Base-by-base conservation (phyloP, 1,140 invertebrate species). In the Atopsyche davidsoni region DNA sequence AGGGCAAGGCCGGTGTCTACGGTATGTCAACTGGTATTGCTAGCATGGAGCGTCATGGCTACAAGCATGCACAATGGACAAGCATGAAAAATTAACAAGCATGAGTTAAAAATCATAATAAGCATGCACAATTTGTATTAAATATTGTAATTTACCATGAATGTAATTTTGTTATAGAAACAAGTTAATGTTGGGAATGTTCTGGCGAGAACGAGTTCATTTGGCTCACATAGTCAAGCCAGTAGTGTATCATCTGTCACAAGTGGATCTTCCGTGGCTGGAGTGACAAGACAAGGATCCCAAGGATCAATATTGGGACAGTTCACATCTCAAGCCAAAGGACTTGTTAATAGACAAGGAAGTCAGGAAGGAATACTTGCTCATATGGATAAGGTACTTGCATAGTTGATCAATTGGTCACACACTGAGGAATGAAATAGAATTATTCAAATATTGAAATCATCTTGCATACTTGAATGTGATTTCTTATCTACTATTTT, bases 311-410 rank as follows among this genome's bases (percentile, higher is more conserved):
- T 92, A 0, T 79, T 93, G 45, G 90, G 92, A 66, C 86, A 90
- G 58, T 85, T 93, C 55, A 84, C 89, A 1, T 79, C 78, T 0
- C 88, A 92, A 59, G 89, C 89, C 1, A 92, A 92, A 64, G 89
- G 90, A 59, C 64, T 92, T 41, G 86, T 92, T 2, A 90, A 87
- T 0, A 76, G 89, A 4, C 89, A 93, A 65, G 87, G 86, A 60
- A 91, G 88, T 60, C 89, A 93, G 65, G 89, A 93, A 62, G 88
- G 88, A 13, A 58, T 93, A 1, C 67, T 93, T n/a, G 87, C 89
- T 9, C 89, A 92, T 47, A 87, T 93, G 77, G 89, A 92, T 58
- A 92, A 92, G 77, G 86, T 89, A 68, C 10, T n/a, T 28, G 22
- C 6, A 24, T 25, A 43, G 10, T 24, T 24, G 23, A n/a, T n/a